A percentile compares a stretch with the other conserved stretches of the same genome.
Evolutionary conservation across 2,888 invertebrate species (phyloP).

Genomic region (Drosophila borealis): DNA sequence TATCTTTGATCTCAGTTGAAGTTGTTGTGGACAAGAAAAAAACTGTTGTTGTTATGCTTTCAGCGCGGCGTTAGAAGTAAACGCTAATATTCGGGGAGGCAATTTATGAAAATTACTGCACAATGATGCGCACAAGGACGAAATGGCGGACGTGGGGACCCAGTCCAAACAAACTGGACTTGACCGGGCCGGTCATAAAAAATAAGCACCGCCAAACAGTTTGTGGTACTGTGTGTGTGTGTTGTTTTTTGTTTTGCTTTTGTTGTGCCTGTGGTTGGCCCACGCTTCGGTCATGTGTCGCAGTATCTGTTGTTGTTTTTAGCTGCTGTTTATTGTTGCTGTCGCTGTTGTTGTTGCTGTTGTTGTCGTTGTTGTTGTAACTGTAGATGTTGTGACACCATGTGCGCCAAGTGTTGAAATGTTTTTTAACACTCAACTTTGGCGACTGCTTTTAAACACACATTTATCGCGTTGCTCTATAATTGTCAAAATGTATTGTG

Average conservation of each 20-base stretch:
- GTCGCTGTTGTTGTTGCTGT: constrained; percentile 32
- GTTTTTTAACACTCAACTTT: constrained; percentile 79
- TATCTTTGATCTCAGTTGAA: constrained; percentile 47
- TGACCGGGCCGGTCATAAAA: constrained; percentile 58
- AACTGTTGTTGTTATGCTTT: constrained; percentile 58
- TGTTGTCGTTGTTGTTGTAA: constrained; percentile 34
- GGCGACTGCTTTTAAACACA: constrained; percentile 72
- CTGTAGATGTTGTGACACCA: constrained; percentile 71
- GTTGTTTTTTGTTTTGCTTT: constrained; percentile 23
- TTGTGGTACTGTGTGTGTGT: constrained; percentile 37
- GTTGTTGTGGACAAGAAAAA: constrained; percentile 26
- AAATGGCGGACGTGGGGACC: constrained; percentile 42
- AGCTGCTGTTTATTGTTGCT: constrained; percentile 30
- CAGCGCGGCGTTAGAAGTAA: constrained; percentile 70
- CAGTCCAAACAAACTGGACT: constrained; percentile 2
- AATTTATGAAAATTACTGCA: constrained; percentile 81
- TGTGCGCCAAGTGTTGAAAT: constrained; percentile 79
- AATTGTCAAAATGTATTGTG: not conserved
- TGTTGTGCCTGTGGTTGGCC: constrained; percentile 55
- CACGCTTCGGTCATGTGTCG: constrained; percentile 48
- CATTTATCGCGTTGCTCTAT: constrained; percentile 56
- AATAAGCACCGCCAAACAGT: constrained; percentile 59
- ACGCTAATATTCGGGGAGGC: constrained; percentile 76
- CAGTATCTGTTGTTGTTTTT: constrained; percentile 25
- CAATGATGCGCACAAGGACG: constrained; percentile 66